These are phyloP conservation scores for Parasteatoda tepidariorum DNA, from an alignment of 1,140 invertebrate genomes.

Conservation along the genomic window DNA sequence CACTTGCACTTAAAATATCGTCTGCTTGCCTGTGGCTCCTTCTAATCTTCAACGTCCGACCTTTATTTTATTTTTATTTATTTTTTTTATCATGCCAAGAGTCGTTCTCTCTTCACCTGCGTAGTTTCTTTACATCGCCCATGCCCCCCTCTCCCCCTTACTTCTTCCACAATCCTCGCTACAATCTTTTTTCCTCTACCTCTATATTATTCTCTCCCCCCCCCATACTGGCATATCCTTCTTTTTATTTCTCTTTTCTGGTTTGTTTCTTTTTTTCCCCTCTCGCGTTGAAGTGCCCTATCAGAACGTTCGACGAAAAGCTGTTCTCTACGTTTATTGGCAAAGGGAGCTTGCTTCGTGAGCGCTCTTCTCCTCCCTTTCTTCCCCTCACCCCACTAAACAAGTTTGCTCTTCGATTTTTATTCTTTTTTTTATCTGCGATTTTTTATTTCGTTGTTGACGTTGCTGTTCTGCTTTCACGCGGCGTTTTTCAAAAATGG, in stretches of 20 bases:
- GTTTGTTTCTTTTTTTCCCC: slow-evolving; percentile 6
- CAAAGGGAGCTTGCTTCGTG: slow-evolving; percentile 6
- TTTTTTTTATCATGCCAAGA: not conserved
- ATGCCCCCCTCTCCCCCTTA: not conserved
- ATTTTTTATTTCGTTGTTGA: not conserved
- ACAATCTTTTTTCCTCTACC: not conserved
- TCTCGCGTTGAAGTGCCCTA: slow-evolving; percentile 23
- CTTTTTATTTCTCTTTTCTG: not conserved
- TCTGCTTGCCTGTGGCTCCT: slow-evolving; percentile 1
- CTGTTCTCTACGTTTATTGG: slow-evolving; percentile 9
- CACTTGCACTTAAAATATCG: slow-evolving; percentile 3
- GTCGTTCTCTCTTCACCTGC: not conserved
- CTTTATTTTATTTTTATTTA: slow-evolving; percentile 12
- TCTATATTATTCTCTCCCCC: not conserved
- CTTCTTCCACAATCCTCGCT: not conserved
- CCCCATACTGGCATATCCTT: not conserved
- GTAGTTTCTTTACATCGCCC: not conserved
- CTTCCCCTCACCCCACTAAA: not conserved
- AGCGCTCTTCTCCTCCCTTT: not conserved
- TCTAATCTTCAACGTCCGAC: not conserved
- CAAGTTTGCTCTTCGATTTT: not conserved
- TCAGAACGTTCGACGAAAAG: slow-evolving; percentile 21
- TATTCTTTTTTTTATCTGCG: not conserved
- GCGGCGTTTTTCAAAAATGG: not conserved
- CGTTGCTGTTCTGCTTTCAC: slow-evolving; percentile 7